Conservation (phyloP, 2,888 invertebrate species). For the Drosophila mulleri region DNA sequence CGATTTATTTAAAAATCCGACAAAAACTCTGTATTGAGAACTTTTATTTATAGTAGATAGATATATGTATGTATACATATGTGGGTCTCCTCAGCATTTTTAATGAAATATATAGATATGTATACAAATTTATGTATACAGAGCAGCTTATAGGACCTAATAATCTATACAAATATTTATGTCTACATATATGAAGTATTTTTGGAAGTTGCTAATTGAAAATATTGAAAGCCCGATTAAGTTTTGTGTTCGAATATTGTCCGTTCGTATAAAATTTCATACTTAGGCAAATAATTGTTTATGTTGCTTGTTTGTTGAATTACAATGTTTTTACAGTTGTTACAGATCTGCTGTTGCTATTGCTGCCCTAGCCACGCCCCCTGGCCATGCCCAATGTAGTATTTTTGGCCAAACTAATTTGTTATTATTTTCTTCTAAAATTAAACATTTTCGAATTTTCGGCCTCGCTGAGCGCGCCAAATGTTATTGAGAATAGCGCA, state of each 20-base stretch:
- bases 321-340: conserved; percentile 14
- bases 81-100: too few species aligned
- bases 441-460: conserved; percentile 67
- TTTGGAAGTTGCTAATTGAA: not conserved
- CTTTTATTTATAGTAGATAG: too few species aligned
- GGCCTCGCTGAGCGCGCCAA: conserved; percentile 68
- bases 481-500: conserved; percentile 68
- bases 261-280: not conserved
- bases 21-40: too few species aligned
- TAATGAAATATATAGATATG: too few species aligned
- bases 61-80: too few species aligned
- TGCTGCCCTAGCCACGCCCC: conserved; percentile 30
- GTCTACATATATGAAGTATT: not conserved
- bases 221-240: not conserved
- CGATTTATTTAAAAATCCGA: too few species aligned
- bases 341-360: conserved; percentile 15
- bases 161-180: not conserved
- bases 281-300: not conserved
- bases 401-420: conserved; percentile 59
- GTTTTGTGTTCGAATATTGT: too few species aligned
- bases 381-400: conserved; percentile 36
- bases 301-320: not conserved
- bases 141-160: not conserved
- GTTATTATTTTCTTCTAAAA: conserved; percentile 69
- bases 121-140: not conserved